Conservation (phyloP, 92 coral and sea anemone genomes). For the Metridium senile region DNA sequence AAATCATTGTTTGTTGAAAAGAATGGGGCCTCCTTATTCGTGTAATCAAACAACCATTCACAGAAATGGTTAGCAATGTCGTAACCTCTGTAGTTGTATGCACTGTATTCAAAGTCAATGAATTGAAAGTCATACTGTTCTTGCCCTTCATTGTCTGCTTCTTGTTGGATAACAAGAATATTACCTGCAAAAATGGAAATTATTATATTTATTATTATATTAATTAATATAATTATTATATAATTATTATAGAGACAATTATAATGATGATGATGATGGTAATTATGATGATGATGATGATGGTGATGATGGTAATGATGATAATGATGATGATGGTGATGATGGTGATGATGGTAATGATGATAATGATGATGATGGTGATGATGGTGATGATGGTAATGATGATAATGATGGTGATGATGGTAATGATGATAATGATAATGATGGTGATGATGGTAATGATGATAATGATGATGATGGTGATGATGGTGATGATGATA, state of each 20-base stretch:
- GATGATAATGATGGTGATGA: background rate
- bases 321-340: background rate
- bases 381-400: background rate
- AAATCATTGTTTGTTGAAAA: conserved; percentile 52
- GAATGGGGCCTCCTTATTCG: conserved; percentile 56
- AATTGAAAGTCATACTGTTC: conserved; percentile 54
- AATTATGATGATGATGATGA: background rate
- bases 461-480: background rate
- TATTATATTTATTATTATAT: no score
- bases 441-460: background rate
- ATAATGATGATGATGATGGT: background rate
- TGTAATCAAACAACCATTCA: conserved; percentile 83
- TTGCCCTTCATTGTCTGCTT: conserved; percentile 29
- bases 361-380: background rate
- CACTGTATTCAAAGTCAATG: conserved; percentile 93
- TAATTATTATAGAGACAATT: background rate
- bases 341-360: background rate
- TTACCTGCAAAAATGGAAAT: conserved; percentile 61
- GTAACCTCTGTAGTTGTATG: conserved; percentile 88
- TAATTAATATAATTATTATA: background rate
- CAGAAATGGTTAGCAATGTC: conserved; percentile 93
- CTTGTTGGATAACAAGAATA: conserved; percentile 58
- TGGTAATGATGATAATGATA: background rate
- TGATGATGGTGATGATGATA: background rate
- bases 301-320: background rate